Evolutionary conservation across 2,797 vertebrate species (phyloP).

Genomic region (Melopsittacus undulatus): DNA sequence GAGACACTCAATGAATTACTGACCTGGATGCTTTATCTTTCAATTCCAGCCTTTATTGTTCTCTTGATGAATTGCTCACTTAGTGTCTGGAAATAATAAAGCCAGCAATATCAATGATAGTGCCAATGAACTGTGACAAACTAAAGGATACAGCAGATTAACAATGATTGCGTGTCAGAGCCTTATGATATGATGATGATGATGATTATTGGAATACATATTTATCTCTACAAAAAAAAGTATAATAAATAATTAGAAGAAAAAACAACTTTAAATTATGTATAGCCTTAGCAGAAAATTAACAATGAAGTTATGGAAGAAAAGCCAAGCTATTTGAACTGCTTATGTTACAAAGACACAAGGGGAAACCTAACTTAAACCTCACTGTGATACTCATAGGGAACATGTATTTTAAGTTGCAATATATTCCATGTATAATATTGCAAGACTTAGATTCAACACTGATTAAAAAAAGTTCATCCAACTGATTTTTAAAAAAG

Average conservation of each 20-base stretch:
- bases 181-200: neutral
- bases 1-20: conserved; percentile 9
- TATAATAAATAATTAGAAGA: neutral
- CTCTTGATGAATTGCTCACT: conserved; percentile 26
- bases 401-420: neutral
- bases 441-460: neutral
- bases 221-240: neutral
- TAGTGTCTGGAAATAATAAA: conserved; percentile 39
- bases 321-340: neutral
- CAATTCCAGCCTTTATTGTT: conserved; percentile 4
- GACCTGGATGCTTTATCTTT: conserved; percentile 20
- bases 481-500: neutral
- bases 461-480: neutral
- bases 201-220: neutral
- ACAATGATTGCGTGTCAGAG: conserved; percentile 20
- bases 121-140: conserved; percentile 23
- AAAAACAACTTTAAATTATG: neutral
- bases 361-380: neutral
- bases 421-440: neutral
- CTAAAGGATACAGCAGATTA: conserved; percentile 34
- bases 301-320: neutral
- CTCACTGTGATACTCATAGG: neutral
- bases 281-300: neutral
- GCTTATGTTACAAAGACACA: neutral
- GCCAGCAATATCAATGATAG: conserved; percentile 40